These are phyloP conservation scores for Meandrusa payeni DNA, from an alignment of 2,888 invertebrate genomes.

Conservation along the genomic window DNA sequence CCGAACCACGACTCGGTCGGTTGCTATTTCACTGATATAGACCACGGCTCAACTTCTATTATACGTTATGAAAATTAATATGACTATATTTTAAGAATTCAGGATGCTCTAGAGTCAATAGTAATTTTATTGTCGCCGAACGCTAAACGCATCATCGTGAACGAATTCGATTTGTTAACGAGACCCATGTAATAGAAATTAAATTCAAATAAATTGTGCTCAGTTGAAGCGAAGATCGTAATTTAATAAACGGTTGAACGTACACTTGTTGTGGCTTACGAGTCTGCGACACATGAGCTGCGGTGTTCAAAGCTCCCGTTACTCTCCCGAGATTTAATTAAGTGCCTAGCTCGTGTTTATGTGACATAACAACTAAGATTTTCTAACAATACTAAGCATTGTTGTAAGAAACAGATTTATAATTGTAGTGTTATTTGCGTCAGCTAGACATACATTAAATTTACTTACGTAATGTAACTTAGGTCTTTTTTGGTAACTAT, in stretches of 20 bases:
- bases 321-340: constrained; percentile 45
- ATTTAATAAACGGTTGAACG: constrained; percentile 19
- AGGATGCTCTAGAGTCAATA: too few species aligned
- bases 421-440: too few species aligned
- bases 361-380: constrained; percentile 31
- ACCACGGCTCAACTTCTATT: too few species aligned
- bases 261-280: constrained; percentile 26
- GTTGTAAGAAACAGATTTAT: too few species aligned
- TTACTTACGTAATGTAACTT: too few species aligned
- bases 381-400: constrained; percentile 26
- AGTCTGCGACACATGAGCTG: constrained; percentile 36
- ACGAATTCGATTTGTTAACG: constrained; percentile 6
- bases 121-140: too few species aligned
- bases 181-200: constrained; percentile 1
- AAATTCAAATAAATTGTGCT: constrained; percentile 9
- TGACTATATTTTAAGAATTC: too few species aligned
- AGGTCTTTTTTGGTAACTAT: too few species aligned
- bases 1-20: too few species aligned
- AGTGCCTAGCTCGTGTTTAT: constrained; percentile 32
- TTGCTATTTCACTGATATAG: too few species aligned
- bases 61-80: too few species aligned
- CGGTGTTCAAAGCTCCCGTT: constrained; percentile 37
- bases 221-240: constrained; percentile 17
- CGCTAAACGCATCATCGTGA: neutral
- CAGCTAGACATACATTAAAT: too few species aligned